These are phyloP conservation scores for Matsumyia berberina DNA, from an alignment of 2,888 invertebrate species.

Conservation along the genomic window DNA sequence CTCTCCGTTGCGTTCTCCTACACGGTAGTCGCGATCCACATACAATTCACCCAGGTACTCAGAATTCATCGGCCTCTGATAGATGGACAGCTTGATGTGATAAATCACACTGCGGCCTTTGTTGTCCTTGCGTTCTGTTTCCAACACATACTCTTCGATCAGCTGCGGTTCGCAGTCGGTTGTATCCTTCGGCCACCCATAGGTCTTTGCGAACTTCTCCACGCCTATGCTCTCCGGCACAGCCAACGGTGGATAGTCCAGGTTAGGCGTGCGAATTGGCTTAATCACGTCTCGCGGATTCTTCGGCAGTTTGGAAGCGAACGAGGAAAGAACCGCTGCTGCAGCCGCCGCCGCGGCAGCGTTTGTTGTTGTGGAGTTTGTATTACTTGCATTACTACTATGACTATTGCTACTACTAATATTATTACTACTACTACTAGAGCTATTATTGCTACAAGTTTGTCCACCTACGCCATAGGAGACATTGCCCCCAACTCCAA, in stretches of 20 bases:
- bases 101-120: conserved; percentile 88
- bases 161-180: conserved; percentile 91
- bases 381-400: conserved; percentile 73
- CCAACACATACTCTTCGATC: conserved; percentile 94
- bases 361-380: conserved; percentile 59
- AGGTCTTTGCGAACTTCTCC: conserved; percentile 84
- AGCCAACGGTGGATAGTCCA: conserved; percentile 86
- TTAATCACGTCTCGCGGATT: conserved; percentile 86
- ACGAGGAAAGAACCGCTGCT: conserved; percentile 82
- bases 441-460: conserved; percentile 75
- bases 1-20: conserved; percentile 91
- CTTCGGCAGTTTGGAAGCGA: conserved; percentile 82
- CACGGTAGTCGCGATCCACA: conserved; percentile 92
- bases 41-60: conserved; percentile 96
- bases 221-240: conserved; percentile 85
- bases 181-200: conserved; percentile 83
- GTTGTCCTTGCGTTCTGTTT: conserved; percentile 90
- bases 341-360: conserved; percentile 75
- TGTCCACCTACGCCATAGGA: conserved; percentile 66
- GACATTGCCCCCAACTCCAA: conserved; percentile 49
- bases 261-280: conserved; percentile 87
- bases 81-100: conserved; percentile 93
- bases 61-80: conserved; percentile 94
- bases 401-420: conserved; percentile 75
- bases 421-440: conserved; percentile 72